A percentile compares a stretch with the other conserved stretches of the same genome.
Conservation (phyloP, 2,113 vertebrate species). For the Solenodon paradoxus region DNA sequence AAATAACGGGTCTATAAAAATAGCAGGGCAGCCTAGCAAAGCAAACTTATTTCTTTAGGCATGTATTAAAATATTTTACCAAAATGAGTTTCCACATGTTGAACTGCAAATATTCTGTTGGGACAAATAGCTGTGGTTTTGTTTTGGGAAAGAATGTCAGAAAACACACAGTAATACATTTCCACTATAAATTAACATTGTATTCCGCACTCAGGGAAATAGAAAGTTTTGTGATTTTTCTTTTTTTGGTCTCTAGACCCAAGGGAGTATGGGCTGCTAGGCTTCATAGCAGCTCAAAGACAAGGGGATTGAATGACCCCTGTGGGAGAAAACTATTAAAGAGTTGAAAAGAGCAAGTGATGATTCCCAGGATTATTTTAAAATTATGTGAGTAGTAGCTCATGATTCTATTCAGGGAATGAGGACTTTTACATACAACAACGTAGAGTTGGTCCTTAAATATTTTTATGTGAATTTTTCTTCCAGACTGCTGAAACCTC, state of each 20-base stretch:
- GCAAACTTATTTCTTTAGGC: slow-evolving; percentile 39
- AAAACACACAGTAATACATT: slow-evolving; percentile 4
- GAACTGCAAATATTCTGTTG: neutral
- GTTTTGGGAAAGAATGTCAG: slow-evolving; percentile 47
- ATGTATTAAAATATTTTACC: slow-evolving; percentile 1
- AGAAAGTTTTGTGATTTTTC: neutral
- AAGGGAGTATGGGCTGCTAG: neutral
- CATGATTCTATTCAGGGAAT: neutral
- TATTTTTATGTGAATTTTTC: neutral
- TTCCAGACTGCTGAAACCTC: neutral
- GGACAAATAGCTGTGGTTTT: slow-evolving; percentile 59
- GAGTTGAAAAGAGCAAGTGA: neutral
- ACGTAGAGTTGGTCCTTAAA: neutral
- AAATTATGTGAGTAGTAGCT: neutral
- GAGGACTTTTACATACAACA: neutral
- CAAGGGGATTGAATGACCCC: neutral
- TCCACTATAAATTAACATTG: slow-evolving; percentile 8
- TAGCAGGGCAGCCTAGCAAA: slow-evolving; percentile 47
- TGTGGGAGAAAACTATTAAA: neutral
- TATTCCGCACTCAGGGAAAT: neutral
- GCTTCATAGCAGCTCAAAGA: slow-evolving; percentile 14
- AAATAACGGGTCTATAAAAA: slow-evolving; percentile 52
- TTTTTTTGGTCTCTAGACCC: neutral
- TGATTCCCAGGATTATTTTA: neutral
- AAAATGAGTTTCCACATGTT: slow-evolving; percentile 50